Percentiles rank a stretch among this genome's conserved stretches.
phyloP scores from a whole-genome alignment of 2,888 invertebrate genomes.

The Dryomyza anilis region DNA sequence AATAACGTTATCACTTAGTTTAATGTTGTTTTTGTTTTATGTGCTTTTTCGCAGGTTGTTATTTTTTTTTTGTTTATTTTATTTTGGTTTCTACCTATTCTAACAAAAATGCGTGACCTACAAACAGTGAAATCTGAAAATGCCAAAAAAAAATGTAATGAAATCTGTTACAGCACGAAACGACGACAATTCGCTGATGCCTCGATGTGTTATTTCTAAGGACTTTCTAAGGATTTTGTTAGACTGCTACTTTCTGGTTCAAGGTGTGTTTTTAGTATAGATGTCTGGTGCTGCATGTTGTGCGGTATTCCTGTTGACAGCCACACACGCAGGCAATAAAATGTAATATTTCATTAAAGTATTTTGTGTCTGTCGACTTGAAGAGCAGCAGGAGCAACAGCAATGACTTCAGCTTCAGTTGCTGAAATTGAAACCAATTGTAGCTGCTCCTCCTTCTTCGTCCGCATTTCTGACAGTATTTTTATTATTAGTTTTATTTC shows the following conservation, averaged over 20 bases:
- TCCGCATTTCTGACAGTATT: not conserved
- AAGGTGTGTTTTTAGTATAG: not conserved
- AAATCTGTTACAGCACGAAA: slow-evolving; percentile 9
- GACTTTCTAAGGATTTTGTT: slow-evolving; percentile 28
- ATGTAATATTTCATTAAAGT: slow-evolving; percentile 57
- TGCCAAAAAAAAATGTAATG: not conserved
- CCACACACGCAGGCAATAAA: slow-evolving; percentile 57
- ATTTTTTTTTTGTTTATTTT: too few species aligned
- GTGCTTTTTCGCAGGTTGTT: too few species aligned
- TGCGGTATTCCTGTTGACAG: slow-evolving; percentile 47
- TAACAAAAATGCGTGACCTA: not conserved
- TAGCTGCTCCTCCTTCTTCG: slow-evolving; percentile 7
- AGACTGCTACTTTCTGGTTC: not conserved
- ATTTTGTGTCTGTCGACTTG: not conserved
- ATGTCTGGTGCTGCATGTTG: not conserved
- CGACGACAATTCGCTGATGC: not conserved
- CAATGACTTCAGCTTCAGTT: not conserved
- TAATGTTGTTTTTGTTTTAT: too few species aligned
- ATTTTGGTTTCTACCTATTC: too few species aligned
- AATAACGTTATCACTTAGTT: slow-evolving; percentile 17
- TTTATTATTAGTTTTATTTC: not conserved
- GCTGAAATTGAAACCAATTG: slow-evolving; percentile 27
- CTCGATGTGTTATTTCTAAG: not conserved
- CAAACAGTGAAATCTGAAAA: not conserved
- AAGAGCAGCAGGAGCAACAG: not conserved